Evolutionary conservation across 2,797 vertebrate species (phyloP).

Genomic region (Scyliorhinus canicula): DNA sequence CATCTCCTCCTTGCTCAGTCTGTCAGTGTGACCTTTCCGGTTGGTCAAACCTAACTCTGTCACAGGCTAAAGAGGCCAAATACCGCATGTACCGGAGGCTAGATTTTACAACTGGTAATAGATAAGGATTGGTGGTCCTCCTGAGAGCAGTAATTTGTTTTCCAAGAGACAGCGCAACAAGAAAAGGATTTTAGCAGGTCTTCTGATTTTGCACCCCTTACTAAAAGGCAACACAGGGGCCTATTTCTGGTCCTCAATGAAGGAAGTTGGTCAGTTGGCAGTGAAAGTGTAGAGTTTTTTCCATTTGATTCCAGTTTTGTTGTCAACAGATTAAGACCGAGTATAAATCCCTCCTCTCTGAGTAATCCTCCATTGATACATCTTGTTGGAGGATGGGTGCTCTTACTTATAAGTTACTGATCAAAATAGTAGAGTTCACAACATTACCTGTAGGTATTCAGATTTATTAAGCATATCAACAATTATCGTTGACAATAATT

Average conservation of each 20-base stretch:
- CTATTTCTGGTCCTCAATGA: neutral
- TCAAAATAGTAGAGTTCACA: neutral
- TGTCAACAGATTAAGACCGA: neutral
- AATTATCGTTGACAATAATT: neutral
- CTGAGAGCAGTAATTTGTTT: neutral
- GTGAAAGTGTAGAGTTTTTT: neutral
- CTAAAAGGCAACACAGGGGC: neutral
- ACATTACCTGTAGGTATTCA: neutral
- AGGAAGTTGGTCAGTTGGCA: neutral
- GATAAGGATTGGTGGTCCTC: neutral
- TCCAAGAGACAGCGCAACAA: neutral
- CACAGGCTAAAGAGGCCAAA: neutral
- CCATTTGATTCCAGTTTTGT: neutral
- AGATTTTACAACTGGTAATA: neutral
- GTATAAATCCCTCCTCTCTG: neutral
- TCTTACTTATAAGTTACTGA: neutral
- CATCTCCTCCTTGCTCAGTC: neutral
- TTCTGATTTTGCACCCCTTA: neutral
- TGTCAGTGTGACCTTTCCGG: neutral
- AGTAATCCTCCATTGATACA: neutral
- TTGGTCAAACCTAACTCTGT: neutral
- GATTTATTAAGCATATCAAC: neutral
- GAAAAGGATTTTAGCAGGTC: neutral
- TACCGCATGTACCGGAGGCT: neutral
- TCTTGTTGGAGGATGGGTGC: neutral